Conservation (phyloP, 2,888 invertebrate species). For the Nasonia oneida region DNA sequence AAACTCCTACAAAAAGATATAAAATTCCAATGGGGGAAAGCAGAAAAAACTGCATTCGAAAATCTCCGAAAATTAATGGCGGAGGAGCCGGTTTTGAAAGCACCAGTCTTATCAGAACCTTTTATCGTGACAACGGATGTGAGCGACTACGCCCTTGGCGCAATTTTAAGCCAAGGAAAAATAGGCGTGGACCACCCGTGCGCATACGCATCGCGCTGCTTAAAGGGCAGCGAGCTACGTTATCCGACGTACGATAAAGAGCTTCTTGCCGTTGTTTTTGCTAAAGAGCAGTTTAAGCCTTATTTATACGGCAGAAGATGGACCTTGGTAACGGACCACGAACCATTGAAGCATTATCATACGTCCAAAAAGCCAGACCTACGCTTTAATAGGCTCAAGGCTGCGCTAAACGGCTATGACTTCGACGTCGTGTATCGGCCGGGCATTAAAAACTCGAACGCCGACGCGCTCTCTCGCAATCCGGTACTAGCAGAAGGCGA, state of each 20-base stretch:
- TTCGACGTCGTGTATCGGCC: background rate
- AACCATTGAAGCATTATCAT: no score
- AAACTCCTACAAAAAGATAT: background rate
- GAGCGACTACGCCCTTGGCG: background rate
- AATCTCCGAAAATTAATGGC: background rate
- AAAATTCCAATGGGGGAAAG: background rate
- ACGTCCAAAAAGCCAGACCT: background rate
- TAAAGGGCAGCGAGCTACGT: background rate
- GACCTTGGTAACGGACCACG: no score
- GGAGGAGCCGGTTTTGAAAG: background rate
- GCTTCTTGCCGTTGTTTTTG: background rate
- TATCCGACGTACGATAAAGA: background rate
- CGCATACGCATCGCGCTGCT: background rate
- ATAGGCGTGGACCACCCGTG: background rate
- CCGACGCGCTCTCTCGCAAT: background rate
- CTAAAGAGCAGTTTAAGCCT: background rate
- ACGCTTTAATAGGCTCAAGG: background rate
- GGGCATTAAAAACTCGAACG: no score
- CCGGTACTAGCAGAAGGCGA: no score
- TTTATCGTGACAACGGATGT: background rate
- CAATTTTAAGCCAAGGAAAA: no score
- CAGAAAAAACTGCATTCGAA: background rate
- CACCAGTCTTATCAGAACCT: background rate
- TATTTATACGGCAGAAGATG: no score
- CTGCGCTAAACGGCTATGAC: background rate